These are phyloP conservation scores for Stegodyphus mimosarum DNA, from an alignment of 1,140 invertebrate species.

Conservation along the genomic window DNA sequence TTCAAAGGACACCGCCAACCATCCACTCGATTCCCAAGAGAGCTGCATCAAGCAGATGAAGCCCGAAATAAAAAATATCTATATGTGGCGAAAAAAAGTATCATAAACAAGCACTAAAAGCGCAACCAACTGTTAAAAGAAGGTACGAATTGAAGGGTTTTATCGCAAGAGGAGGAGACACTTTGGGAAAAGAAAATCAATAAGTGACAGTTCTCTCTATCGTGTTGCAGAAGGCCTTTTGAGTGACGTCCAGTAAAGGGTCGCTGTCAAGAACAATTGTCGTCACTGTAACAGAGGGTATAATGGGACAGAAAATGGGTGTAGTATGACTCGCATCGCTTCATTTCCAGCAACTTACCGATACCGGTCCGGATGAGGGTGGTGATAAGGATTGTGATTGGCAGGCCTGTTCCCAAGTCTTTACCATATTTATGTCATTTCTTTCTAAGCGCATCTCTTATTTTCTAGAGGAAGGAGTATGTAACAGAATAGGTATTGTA, in stretches of 20 bases:
- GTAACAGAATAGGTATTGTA: no score
- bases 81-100: background rate
- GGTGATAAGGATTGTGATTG: constrained; percentile 12
- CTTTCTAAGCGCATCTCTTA: background rate
- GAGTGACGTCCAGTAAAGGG: no score
- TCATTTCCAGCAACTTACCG: background rate
- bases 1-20: background rate
- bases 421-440: constrained; percentile 18
- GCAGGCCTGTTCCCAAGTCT: background rate
- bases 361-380: no score
- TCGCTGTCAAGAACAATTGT: no score
- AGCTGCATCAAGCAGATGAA: no score
- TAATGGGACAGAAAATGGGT: no score
- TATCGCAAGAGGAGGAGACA: background rate
- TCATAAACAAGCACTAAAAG: constrained; percentile 9
- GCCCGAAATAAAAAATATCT: background rate
- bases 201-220: background rate
- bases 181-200: constrained; percentile 8
- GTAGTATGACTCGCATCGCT: background rate
- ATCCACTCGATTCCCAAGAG: background rate
- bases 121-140: constrained; percentile 3
- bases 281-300: no score
- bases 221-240: no score
- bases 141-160: constrained; percentile 15
- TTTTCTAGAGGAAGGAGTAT: no score